Base-by-base conservation (phyloP, 2,888 invertebrate species). In the Dolomedes plantarius region DNA sequence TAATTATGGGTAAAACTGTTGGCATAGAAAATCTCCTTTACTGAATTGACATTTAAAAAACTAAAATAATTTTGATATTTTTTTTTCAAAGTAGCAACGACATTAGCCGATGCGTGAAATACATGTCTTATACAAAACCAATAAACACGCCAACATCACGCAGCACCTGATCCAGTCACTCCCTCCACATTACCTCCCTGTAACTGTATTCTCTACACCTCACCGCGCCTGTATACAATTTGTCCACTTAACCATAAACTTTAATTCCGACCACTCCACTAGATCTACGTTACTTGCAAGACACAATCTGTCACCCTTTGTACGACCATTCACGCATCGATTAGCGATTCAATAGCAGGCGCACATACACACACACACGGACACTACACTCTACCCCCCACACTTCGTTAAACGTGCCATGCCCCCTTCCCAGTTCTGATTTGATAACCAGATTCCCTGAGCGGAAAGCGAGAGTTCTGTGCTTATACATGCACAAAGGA, bases 361-460 rank as follows among this genome's bases (percentile, higher is more conserved):
- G 23, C 19, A n/a, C n/a, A n/a, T n/a, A n/a, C n/a, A n/a, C n/a
- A n/a, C n/a, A n/a, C n/a, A n/a, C n/a, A n/a, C n/a, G n/a, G n/a
- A n/a, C n/a, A 5, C 6, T 19, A 32, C 16, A n/a, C 32, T n/a
- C 19, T 23, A n/a, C 32, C 1, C 19, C 36, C 6, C 32, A 32
- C 32, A 67, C 67, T 32, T 67, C 32, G 56, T 56, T 56, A 56
- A 56, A 56, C 23, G 56, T 23, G n/a, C n/a, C n/a, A n/a, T n/a
- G n/a, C n/a, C n/a, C 6, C 56, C 56, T 56, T 19, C 56, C 56
- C 23, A 23, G 67, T 29, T 36, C 67, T 75, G 65, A 75, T 75
- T 75, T 65, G 65, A 75, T 75, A 75, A 65, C 65, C 65, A 67
- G 29, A 64, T 36, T 65, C 36, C 65, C 41, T 27, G 65, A n/a